These are phyloP conservation scores for Brachionus rubens DNA, from an alignment of 1,140 invertebrate species.

Conservation along the genomic window DNA sequence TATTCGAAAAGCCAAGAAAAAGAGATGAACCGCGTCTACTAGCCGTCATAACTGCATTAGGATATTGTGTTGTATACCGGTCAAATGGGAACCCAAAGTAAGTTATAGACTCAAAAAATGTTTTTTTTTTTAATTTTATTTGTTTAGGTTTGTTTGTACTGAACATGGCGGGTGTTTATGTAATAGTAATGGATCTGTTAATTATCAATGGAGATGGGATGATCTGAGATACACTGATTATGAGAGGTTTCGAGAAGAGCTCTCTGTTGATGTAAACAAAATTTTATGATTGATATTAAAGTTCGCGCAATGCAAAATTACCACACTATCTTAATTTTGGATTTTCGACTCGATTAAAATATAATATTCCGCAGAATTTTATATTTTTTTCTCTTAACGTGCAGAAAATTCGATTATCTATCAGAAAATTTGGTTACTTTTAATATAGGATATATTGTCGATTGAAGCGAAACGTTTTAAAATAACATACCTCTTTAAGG, in stretches of 20 bases:
- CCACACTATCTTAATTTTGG: too few species aligned
- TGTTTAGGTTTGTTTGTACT: constrained; percentile 41
- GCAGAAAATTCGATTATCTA: too few species aligned
- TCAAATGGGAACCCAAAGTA: constrained; percentile 21
- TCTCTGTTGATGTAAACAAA: constrained; percentile 4
- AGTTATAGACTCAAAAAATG: neutral
- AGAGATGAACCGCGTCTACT: neutral
- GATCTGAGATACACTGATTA: constrained; percentile 12
- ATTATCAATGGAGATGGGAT: constrained; percentile 43
- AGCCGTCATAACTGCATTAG: neutral
- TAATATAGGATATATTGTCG: too few species aligned
- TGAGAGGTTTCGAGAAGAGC: neutral
- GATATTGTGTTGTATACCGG: constrained; percentile 36
- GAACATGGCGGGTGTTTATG: constrained; percentile 35
- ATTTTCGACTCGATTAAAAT: too few species aligned
- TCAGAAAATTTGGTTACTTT: too few species aligned
- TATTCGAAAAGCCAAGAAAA: neutral
- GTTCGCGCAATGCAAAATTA: too few species aligned
- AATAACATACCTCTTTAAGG: too few species aligned
- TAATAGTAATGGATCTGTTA: constrained; percentile 1
- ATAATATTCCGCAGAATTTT: too few species aligned
- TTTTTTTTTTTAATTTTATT: neutral
- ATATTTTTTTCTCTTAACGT: too few species aligned
- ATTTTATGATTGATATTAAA: too few species aligned
- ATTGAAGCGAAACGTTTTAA: too few species aligned